Conservation (phyloP, 2,113 vertebrate species). For the Hippolais icterina region DNA sequence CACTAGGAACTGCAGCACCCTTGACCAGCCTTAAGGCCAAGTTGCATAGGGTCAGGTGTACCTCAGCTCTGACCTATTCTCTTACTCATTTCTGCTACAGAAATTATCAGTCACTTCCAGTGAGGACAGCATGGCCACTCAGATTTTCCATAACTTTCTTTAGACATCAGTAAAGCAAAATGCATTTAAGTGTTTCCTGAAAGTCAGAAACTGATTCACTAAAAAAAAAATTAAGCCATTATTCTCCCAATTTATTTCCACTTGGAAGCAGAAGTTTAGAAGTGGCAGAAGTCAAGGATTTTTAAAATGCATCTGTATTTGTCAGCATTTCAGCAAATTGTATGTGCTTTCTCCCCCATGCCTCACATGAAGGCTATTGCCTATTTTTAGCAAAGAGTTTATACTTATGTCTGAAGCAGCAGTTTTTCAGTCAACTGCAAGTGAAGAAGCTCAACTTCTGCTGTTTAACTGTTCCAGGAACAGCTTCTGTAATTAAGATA, state of each 20-base stretch:
- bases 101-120: background rate
- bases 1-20: background rate
- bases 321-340: rapidly evolving
- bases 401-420: background rate
- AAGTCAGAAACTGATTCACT: rapidly evolving
- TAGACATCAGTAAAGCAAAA: background rate
- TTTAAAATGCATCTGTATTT: background rate
- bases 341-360: background rate
- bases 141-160: background rate
- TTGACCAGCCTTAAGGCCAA: background rate
- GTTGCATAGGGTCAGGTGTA: background rate
- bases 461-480: background rate
- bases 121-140: rapidly evolving
- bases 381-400: background rate
- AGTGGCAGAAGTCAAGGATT: background rate
- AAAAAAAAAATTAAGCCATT: background rate
- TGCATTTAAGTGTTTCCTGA: background rate
- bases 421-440: background rate
- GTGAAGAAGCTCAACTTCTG: background rate
- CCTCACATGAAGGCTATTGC: background rate
- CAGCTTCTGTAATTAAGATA: background rate
- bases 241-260: background rate
- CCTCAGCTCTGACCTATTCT: background rate
- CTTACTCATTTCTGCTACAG: background rate
- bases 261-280: background rate